Evolutionary conservation across 2,113 vertebrate genomes (phyloP), one percentile per base, ranked within the genome.

Genomic region (Plotosus lineatus): DNA sequence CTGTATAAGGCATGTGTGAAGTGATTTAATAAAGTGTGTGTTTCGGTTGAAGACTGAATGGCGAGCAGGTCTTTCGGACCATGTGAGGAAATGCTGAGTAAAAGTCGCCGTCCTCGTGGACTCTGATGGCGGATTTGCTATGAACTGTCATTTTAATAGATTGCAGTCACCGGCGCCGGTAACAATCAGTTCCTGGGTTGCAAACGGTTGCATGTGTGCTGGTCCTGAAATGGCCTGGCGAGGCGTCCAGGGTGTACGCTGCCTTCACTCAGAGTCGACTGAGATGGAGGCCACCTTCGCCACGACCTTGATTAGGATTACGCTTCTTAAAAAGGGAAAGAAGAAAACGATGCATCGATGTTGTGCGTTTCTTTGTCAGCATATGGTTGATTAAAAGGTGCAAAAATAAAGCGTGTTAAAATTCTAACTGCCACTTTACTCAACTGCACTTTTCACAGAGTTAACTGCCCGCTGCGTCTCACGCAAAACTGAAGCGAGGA

Each of bases 401-500:
- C 69, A 51, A 46, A 48, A 28, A 71, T 3, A 50, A 72, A 72
- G 69, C 26, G 36, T 80, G 68, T 78, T 73, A 63, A 81, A 78
- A 77, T 53, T 72, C 58, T 44, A 79, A 75, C 60, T 61, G 61
- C 19, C 68, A 74, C 81, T 78, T 76, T 85, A 78, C 60, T 51
- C 9, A 50, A n/a, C 56, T 19, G 50, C 38, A 33, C 68, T 63
- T 36, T 79, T 61, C 40, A 48, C 51, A 69, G 69, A 87, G 40
- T 81, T 48, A 50, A 71, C 53, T 78, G 53, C 56, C 81, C 82
- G 65, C 80, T 48, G n/a, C 69, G 85, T 78, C 76, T 83, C 80
- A 58, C 78, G 68, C 75, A 58, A 85, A 84, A 50, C 76, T 78
- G 75, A 75, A 80, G 82, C 81, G 7, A 68, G 77, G 83, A 82